phyloP scores from a whole-genome alignment of 2,797 vertebrate species.

The Vultur gryphus region DNA sequence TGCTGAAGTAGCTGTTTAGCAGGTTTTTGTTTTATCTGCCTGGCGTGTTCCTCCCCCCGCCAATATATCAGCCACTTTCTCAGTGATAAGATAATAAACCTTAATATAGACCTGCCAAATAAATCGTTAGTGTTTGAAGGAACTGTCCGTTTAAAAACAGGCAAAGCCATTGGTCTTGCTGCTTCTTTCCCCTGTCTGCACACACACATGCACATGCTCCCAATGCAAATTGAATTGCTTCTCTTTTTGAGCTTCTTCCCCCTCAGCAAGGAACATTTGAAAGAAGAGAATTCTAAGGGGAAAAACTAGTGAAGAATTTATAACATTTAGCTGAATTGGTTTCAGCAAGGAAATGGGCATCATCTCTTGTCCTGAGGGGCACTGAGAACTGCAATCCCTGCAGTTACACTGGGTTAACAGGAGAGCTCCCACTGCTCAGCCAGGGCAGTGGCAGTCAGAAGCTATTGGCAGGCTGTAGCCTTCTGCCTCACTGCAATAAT shows the following conservation, averaged over 20 bases:
- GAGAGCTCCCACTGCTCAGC: background rate
- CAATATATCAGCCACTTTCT: background rate
- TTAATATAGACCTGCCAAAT: background rate
- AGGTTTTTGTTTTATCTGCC: background rate
- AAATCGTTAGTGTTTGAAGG: background rate
- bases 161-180: background rate
- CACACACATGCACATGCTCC: no score
- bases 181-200: background rate
- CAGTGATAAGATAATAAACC: background rate
- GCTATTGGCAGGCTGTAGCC: background rate
- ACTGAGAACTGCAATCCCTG: background rate
- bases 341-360: background rate
- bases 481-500: background rate
- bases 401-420: fast-evolving
- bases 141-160: background rate
- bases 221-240: background rate
- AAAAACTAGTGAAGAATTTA: background rate
- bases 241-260: background rate
- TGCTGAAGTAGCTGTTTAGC: background rate
- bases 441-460: background rate
- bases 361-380: background rate
- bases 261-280: background rate
- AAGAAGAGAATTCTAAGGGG: background rate
- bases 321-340: background rate
- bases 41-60: background rate